Evolutionary conservation across 1,140 invertebrate genomes (phyloP).

Genomic region (Ceratosolen fusciceps): DNA sequence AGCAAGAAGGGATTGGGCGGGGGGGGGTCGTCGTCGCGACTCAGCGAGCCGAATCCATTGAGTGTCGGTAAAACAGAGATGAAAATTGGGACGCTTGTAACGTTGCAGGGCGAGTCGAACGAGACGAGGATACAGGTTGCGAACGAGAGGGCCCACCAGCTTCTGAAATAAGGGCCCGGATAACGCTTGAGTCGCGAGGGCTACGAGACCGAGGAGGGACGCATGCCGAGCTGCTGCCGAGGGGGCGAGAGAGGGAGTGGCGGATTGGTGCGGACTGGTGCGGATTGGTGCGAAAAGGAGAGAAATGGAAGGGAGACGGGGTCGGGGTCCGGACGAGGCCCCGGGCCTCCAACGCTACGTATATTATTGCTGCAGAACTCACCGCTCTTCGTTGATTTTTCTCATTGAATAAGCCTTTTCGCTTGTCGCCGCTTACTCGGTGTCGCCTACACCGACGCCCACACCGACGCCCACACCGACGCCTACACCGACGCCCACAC

Average conservation of each 20-base stretch:
- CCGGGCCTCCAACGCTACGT: slow-evolving; percentile 57
- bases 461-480: too few species aligned
- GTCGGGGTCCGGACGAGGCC: slow-evolving; percentile 49
- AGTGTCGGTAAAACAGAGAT: neutral
- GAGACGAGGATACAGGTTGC: slow-evolving; percentile 85
- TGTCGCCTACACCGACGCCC: neutral
- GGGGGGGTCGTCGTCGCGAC: too few species aligned
- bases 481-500: too few species aligned
- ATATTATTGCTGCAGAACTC: slow-evolving; percentile 37
- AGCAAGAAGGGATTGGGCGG: too few species aligned
- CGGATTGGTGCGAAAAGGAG: too few species aligned
- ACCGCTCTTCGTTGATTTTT: neutral
- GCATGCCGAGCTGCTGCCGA: neutral
- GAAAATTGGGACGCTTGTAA: slow-evolving; percentile 45
- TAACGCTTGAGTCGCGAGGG: neutral
- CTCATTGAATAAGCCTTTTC: neutral
- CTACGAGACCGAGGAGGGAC: neutral
- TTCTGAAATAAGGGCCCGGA: slow-evolving; percentile 75
- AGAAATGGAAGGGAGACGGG: neutral
- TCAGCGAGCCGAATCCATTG: too few species aligned
- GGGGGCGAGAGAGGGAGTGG: neutral
- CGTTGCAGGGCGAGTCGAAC: slow-evolving; percentile 82
- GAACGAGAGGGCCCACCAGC: slow-evolving; percentile 84
- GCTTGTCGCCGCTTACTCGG: neutral
- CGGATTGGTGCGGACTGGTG: too few species aligned